Evolutionary conservation across 2,888 invertebrate species (phyloP).

Genomic region (Scaptomyza parva): DNA sequence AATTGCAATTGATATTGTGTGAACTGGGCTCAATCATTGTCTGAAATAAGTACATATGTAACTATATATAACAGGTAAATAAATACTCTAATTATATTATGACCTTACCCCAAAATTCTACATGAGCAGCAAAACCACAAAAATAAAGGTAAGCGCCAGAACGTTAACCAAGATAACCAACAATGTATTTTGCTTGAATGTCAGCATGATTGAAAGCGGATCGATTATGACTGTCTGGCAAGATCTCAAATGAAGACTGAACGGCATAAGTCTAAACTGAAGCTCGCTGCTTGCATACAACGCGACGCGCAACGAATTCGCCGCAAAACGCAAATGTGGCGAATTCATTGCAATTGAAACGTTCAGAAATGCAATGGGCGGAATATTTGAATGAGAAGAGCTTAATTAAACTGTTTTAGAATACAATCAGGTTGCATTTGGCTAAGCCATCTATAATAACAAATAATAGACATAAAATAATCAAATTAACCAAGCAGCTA

Average conservation of each 20-base stretch:
- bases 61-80: neutral
- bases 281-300: neutral
- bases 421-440: neutral
- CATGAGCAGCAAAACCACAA: conserved; percentile 1
- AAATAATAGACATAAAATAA: too few relatives aligned
- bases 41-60: neutral
- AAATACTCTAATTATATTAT: neutral
- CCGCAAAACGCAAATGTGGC: neutral
- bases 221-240: neutral
- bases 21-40: neutral
- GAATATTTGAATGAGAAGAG: neutral
- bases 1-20: neutral
- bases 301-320: neutral
- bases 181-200: neutral
- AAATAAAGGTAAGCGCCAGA: neutral
- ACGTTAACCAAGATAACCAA: conserved; percentile 6
- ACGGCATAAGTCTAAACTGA: neutral
- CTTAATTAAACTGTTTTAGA: too few relatives aligned
- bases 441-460: neutral
- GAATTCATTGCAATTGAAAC: neutral
- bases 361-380: neutral
- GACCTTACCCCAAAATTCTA: neutral
- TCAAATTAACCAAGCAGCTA: too few relatives aligned
- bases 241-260: neutral
- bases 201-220: conserved; percentile 16